Evolutionary conservation across 2,113 vertebrate species (phyloP).

Genomic region (Calyptomena viridis): DNA sequence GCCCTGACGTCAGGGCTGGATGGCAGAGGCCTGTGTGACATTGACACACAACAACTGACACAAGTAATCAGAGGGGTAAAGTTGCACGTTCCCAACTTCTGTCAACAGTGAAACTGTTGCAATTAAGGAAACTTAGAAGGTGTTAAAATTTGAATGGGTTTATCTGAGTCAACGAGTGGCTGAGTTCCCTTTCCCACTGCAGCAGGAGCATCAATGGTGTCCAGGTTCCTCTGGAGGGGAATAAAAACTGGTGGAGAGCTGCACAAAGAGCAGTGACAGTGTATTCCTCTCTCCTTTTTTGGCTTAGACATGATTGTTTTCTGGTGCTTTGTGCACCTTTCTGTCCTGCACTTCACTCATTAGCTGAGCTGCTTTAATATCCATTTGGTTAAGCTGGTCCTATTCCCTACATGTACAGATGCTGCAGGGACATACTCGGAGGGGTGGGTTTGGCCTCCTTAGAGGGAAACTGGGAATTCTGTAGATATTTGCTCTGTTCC

Average conservation of each 20-base stretch:
- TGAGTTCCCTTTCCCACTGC: neutral
- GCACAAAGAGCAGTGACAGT: neutral
- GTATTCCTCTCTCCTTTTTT: neutral
- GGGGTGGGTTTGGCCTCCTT: neutral
- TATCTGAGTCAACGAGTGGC: fast-evolving
- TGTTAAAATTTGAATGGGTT: neutral
- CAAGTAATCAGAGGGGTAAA: neutral
- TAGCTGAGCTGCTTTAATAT: neutral
- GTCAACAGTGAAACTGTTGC: neutral
- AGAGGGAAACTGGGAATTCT: neutral
- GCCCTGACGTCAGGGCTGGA: neutral
- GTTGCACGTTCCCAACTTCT: neutral
- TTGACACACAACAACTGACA: neutral
- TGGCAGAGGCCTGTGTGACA: neutral
- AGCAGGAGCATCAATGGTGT: fast-evolving
- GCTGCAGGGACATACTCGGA: neutral
- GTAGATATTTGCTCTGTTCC: neutral
- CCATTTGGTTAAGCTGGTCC: neutral
- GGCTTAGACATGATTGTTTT: fast-evolving
- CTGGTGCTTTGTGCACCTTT: neutral
- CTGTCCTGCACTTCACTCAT: neutral
- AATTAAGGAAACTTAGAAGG: neutral
- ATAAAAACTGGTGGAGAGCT: neutral
- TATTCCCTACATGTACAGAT: neutral
- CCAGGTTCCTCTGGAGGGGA: neutral